phyloP scores from a whole-genome alignment of 2,888 invertebrate species.

The Tipula vernalis region DNA sequence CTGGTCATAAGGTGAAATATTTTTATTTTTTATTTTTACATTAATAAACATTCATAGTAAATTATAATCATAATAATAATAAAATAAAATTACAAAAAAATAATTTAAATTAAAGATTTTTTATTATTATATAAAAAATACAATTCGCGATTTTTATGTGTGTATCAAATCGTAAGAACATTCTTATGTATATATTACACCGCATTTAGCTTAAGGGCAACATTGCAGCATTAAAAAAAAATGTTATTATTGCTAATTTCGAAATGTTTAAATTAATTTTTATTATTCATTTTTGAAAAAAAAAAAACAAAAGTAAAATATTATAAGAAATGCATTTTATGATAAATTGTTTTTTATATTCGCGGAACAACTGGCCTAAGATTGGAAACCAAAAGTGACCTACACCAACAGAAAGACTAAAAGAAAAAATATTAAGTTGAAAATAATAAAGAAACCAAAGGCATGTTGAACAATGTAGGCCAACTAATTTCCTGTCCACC shows the following conservation, averaged over 20 bases:
- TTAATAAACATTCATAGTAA: not conserved
- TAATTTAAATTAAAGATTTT: not conserved
- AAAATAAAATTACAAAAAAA: not conserved
- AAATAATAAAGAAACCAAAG: not conserved
- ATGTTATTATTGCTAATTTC: slow-evolving; percentile 4
- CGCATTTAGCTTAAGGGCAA: not conserved
- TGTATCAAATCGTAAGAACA: not conserved
- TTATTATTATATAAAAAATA: not conserved
- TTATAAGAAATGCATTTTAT: not conserved
- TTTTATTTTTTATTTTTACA: not conserved
- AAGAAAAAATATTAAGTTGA: not conserved
- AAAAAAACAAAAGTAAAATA: not conserved
- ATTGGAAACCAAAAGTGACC: not conserved
- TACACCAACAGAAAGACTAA: not conserved
- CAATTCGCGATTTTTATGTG: not conserved
- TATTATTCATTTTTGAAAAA: not conserved
- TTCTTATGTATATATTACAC: not conserved
- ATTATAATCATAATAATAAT: not conserved
- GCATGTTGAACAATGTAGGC: not conserved
- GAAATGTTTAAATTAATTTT: slow-evolving; percentile 4
- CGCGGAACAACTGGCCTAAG: not conserved
- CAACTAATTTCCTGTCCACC: too few relatives aligned
- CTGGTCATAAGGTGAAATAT: not conserved
- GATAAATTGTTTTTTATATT: not conserved
- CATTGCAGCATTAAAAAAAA: not conserved